phyloP scores from a whole-genome alignment of 1,140 invertebrate species.

The Scylla paramamosain region DNA sequence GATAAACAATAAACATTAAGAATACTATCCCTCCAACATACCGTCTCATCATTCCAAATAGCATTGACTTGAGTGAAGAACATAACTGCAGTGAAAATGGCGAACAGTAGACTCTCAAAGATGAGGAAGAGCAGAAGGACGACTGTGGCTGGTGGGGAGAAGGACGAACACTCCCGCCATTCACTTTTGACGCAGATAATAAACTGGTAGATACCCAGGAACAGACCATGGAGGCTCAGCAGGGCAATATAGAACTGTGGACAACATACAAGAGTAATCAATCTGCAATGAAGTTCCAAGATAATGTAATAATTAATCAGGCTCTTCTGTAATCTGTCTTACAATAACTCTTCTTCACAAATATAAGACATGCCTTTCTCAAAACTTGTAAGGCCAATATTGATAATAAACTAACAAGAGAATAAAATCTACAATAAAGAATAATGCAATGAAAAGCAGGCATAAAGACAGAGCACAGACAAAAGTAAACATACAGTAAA shows the following conservation, averaged over 20 bases:
- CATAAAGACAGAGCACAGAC: neutral
- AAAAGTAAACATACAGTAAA: slow-evolving; percentile 91
- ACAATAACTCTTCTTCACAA: too few relatives aligned
- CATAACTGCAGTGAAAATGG: slow-evolving; percentile 99
- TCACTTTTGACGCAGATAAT: slow-evolving; percentile 95
- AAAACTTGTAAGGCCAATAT: neutral
- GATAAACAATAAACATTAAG: neutral
- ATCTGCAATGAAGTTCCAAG: slow-evolving; percentile 27
- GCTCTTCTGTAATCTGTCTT: neutral
- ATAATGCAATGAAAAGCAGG: too few relatives aligned
- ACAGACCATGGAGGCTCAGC: slow-evolving; percentile 96
- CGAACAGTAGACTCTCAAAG: slow-evolving; percentile 98
- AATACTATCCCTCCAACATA: slow-evolving; percentile 81
- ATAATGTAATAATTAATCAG: neutral
- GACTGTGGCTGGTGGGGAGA: slow-evolving; percentile 97
- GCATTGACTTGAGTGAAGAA: slow-evolving; percentile 97
- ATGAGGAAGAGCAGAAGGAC: slow-evolving; percentile 96
- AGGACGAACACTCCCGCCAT: slow-evolving; percentile 96
- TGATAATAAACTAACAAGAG: neutral
- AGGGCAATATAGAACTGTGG: slow-evolving; percentile 98
- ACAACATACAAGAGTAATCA: slow-evolving; percentile 77
- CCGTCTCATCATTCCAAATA: slow-evolving; percentile 99
- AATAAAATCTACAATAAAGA: neutral
- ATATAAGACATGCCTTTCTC: too few relatives aligned
- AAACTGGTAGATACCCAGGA: slow-evolving; percentile 96